A percentile compares a stretch with the other conserved stretches of the same genome.
These are phyloP conservation scores for Benitochromis conjunctus DNA, from an alignment of 2,113 vertebrate genomes.

Conservation along the genomic window DNA sequence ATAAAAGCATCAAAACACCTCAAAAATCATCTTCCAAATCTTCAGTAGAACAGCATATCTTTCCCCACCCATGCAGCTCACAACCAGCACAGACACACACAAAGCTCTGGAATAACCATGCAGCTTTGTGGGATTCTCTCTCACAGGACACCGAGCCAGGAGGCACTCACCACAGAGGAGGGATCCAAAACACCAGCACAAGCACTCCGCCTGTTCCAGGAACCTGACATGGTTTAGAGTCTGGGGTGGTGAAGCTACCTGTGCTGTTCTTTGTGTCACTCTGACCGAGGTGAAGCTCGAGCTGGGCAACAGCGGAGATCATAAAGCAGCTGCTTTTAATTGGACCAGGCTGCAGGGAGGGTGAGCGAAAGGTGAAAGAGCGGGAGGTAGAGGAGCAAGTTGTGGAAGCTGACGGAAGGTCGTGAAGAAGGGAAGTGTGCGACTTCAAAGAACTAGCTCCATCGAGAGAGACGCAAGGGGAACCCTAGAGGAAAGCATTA, in stretches of 20 bases:
- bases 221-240: not conserved
- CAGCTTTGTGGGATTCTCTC: not conserved
- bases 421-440: not conserved
- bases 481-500: not conserved
- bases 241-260: not conserved
- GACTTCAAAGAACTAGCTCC: not conserved
- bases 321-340: slow-evolving; percentile 1
- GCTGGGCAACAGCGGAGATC: slow-evolving; percentile 5
- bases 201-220: not conserved
- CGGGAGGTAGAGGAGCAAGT: not conserved
- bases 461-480: not conserved
- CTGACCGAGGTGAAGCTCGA: not conserved
- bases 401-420: not conserved
- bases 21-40: not conserved
- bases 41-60: not conserved
- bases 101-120: not conserved
- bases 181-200: slow-evolving; percentile 21
- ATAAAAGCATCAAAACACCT: not conserved
- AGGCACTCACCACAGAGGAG: slow-evolving; percentile 13
- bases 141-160: not conserved
- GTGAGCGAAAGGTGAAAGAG: not conserved
- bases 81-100: not conserved
- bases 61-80: not conserved
- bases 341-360: not conserved
- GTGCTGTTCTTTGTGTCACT: not conserved